A percentile compares a stretch with the other conserved stretches of the same genome.
Evolutionary conservation across 2,113 vertebrate genomes (phyloP).

Genomic region (Zootoca vivipara): DNA sequence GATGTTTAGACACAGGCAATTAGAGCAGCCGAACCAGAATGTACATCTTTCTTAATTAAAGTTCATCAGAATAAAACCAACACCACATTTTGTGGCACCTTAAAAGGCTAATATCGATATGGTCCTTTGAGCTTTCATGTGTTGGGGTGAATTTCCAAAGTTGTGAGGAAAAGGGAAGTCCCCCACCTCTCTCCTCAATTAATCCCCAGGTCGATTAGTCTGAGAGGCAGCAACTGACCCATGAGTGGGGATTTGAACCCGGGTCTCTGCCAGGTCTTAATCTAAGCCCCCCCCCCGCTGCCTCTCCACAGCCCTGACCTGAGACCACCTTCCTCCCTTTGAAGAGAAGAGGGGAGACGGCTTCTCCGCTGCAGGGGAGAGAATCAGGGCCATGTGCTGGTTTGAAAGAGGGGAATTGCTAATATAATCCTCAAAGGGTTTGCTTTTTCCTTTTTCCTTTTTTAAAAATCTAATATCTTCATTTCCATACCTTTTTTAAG

Average conservation of each 20-base stretch:
- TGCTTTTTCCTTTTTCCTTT: slow-evolving; percentile 66
- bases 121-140: not conserved
- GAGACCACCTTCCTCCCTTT: not conserved
- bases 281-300: too few species aligned
- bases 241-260: too few species aligned
- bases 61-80: not conserved
- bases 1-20: not conserved
- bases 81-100: not conserved
- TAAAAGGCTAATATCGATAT: not conserved
- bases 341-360: slow-evolving; percentile 32
- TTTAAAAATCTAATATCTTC: slow-evolving; percentile 73
- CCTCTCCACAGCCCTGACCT: too few species aligned
- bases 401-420: slow-evolving; percentile 61
- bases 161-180: too few species aligned
- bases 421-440: slow-evolving; percentile 76
- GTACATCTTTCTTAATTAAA: not conserved
- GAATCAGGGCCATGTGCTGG: slow-evolving; percentile 46
- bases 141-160: not conserved
- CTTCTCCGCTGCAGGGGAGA: slow-evolving; percentile 42
- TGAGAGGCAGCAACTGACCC: too few species aligned
- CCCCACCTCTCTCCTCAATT: too few species aligned
- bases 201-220: too few species aligned
- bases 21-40: not conserved
- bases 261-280: too few species aligned
- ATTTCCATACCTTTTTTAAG: slow-evolving; percentile 79